Evolutionary conservation across 2,888 invertebrate genomes (phyloP), one percentile per base, ranked within the genome.

Genomic region (Spicauda simplicius): DNA sequence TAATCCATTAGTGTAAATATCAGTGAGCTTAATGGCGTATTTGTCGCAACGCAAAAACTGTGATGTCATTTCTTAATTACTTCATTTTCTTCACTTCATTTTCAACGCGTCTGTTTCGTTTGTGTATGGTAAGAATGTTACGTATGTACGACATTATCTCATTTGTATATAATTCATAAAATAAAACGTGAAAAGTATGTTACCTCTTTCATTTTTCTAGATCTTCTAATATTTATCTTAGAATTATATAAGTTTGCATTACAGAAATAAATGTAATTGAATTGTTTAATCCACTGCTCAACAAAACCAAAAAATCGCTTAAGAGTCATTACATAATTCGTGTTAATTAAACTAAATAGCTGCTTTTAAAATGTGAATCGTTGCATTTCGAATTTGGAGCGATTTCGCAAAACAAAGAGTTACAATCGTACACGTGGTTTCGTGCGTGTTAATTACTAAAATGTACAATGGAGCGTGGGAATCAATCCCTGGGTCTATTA

Each of bases 401-500:
- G 60, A 66, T 18, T 41, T 55, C 55, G 60, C 33, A 53, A 60
- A 48, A 66, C 60, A 65, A 64, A 59, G 65, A 59, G 41, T 48
- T 30, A 16, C 25, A 41, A 57, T 65, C 41, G 41, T 54, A 65
- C 65, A 25, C 18, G 30, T 30, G 37, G 33, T 58, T 52, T 57
- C 60, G 33, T 41, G 58, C 64, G 54, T 59, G 59, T 54, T 65
- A 65, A 65, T 65, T 54, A 65, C 58, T 59, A 5, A 25, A 25
- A 65, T 45, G 45, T 16, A 70, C 70, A 68, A 68, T 70, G 62
- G 68, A 68, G 10, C 70, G 70, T 70, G 70, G 68, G 70, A 70
- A 70, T 64, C 57, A 18, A 65, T 65, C 52, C 58, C n/a, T 48
- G 52, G 52, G 37, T 64, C 50, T 58, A 57, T 58, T 56, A 63